phyloP scores from a whole-genome alignment of 2,797 vertebrate species.

The Squalus acanthias region DNA sequence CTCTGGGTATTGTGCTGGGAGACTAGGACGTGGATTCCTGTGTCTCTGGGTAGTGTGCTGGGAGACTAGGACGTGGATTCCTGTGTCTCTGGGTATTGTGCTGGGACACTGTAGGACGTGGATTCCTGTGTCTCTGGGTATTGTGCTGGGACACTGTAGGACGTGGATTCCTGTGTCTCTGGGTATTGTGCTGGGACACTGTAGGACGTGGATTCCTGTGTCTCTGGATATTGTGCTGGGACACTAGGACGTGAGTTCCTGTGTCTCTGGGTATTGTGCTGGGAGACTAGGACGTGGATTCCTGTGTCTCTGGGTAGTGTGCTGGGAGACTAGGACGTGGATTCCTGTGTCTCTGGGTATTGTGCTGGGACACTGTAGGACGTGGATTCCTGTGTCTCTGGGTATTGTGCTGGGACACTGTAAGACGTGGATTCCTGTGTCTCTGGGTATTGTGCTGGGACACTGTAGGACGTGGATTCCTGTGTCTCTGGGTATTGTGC shows the following conservation, averaged over 20 bases:
- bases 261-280: neutral
- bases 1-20: no score
- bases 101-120: neutral
- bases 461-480: neutral
- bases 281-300: no score
- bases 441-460: neutral
- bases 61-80: neutral
- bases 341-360: neutral
- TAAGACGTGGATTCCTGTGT: no score
- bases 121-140: no score
- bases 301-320: no score
- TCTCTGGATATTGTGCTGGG: neutral
- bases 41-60: neutral
- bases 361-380: neutral
- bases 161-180: neutral
- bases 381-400: no score
- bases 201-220: neutral
- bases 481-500: neutral
- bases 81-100: neutral
- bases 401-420: no score
- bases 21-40: no score
- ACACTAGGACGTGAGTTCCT: neutral
- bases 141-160: neutral
- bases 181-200: neutral
- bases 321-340: no score